Base-by-base conservation (phyloP, 2,113 vertebrate genomes). In the Oncorhynchus gorbuscha region DNA sequence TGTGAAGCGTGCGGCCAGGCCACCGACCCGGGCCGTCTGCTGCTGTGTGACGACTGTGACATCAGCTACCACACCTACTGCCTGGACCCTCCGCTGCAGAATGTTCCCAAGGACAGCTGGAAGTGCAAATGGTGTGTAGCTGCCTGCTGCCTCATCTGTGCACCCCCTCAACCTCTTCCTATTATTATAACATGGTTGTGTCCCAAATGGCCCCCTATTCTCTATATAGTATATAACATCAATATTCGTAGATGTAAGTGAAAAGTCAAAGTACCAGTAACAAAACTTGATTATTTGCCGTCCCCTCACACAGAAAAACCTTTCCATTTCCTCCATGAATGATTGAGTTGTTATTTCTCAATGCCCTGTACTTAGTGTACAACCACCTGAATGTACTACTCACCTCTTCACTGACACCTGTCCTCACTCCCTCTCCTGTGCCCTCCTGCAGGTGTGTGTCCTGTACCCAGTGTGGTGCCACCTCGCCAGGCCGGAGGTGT, bases 11-110 rank as follows among this genome's bases (percentile, higher is more conserved):
- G 97, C 20, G 97, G 97, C 74, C 97, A 99, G 81, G 97, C 97
- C 1, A 97, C 96, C 0, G 97, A 99, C 83, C 97, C 97, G 0
- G 97, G 97, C 14, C 93, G 97, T 2, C 91, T 99, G 77, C 94
- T 99, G 5, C 93, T 99, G 72, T 99, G 97, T 20, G 97, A 99
- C 0, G 96, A 98, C 85, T 99, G 97, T 79, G 97, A 99, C 92
- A 99, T 99, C 90, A 99, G 97, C 85, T 99, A 99, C 81, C 97
- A 99, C 90, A 99, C 97, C 0, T 99, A 98, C 92, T 99, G 97
- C 93, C 90, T 99, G 51, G 95, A 98, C 82, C 97, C 97, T 0
- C 97, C 97, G 0, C 88, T 99, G 91, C 97, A 99, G 91, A 99
- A 97, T 0, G 97, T 99, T 8, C 97, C 97, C 2, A 99, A 98